Percentiles rank a stretch among this genome's conserved stretches.
These are phyloP conservation scores for Melanotaenia maccullochi DNA, from an alignment of 2,797 vertebrate genomes.

Conservation along the genomic window DNA sequence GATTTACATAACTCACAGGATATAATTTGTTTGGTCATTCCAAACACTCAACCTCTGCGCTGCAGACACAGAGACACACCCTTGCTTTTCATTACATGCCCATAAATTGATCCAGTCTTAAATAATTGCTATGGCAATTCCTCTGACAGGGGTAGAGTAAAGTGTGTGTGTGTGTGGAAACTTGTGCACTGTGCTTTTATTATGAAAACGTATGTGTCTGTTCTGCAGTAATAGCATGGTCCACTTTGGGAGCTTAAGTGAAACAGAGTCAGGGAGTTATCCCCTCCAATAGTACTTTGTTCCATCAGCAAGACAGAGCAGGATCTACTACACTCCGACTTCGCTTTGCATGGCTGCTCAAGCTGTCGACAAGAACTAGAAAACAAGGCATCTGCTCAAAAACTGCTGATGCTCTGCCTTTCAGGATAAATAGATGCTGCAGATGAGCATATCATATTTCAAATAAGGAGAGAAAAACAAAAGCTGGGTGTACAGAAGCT, in stretches of 20 bases:
- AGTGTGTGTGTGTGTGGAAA: slow-evolving; percentile 3
- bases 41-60: slow-evolving; percentile 31
- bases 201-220: slow-evolving; percentile 19
- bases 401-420: slow-evolving; percentile 50
- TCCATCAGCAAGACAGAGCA: slow-evolving; percentile 70
- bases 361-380: slow-evolving; percentile 57
- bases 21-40: slow-evolving; percentile 66
- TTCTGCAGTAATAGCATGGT: slow-evolving; percentile 43
- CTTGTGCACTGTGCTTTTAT: slow-evolving; percentile 24
- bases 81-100: slow-evolving; percentile 72
- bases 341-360: slow-evolving; percentile 59
- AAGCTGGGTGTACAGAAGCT: slow-evolving; percentile 5
- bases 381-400: slow-evolving; percentile 45
- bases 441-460: slow-evolving; percentile 49
- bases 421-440: slow-evolving; percentile 46
- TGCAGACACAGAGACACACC: slow-evolving; percentile 64
- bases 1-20: slow-evolving; percentile 70
- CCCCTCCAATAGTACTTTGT: slow-evolving; percentile 64
- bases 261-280: slow-evolving; percentile 62
- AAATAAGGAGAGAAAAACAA: slow-evolving; percentile 30
- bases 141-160: slow-evolving; percentile 34
- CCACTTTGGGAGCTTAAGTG: slow-evolving; percentile 43
- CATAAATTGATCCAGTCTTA: slow-evolving; percentile 68
- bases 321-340: slow-evolving; percentile 61
- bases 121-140: slow-evolving; percentile 69